Evolutionary conservation across 2,113 vertebrate species (phyloP), one percentile per base, ranked within the genome.

Genomic region (Rhineura floridana): DNA sequence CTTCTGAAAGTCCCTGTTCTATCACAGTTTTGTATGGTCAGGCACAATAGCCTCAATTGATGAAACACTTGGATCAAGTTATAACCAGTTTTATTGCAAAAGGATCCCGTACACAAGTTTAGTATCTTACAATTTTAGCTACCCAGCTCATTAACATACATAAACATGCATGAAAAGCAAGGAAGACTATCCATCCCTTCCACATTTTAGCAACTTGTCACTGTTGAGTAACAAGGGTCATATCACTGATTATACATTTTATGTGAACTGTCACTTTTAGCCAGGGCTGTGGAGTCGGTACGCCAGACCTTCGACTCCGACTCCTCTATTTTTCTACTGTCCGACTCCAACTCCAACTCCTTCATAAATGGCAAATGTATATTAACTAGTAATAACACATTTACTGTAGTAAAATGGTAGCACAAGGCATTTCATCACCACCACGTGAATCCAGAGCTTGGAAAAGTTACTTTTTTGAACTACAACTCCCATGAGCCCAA

Each of bases 51-150:
- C 96, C 96, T 96, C 96, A 97, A 96, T 96, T 96, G 96, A 96
- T 97, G n/a, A 96, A 97, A 97, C 97, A 96, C 97, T 97, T 97
- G 96, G 96, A 97, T 97, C 97, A 97, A 97, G 96, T 97, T 96
- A 97, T 97, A 97, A 97, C 96, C 97, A 97, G 97, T 97, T 97
- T 97, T 97, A 97, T 97, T 97, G 97, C 97, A 97, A 97, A 97
- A 97, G 96, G 96, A 97, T 96, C 96, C 97, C 97, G 96, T 97
- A 97, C 97, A 97, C 97, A 95, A 96, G 92, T 96, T 96, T 97
- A 97, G 97, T 97, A 97, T 96, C 96, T 97, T 97, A 97, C 96
- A 95, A 96, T 94, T 96, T 95, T 94, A 97, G 95, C 97, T 97
- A 97, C 96, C 96, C 96, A 97, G 97, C 96, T 97, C 97, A 96